A percentile compares a stretch with the other conserved stretches of the same genome.
These are phyloP conservation scores for Eretmocerus hayati DNA, from an alignment of 2,888 invertebrate genomes.

Conservation along the genomic window DNA sequence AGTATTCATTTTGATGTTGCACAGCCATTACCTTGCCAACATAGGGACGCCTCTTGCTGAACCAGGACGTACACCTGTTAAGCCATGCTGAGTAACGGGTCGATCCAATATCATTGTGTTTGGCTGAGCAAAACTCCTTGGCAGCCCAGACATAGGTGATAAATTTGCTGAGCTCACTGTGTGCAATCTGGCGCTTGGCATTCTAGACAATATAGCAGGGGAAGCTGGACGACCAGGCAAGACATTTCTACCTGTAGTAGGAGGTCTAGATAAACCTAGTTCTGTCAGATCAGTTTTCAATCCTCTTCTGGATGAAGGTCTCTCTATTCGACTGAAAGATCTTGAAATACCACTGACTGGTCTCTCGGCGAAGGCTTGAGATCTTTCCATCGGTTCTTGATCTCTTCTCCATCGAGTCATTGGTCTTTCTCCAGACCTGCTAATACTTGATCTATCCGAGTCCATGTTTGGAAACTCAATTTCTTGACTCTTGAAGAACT, in stretches of 20 bases:
- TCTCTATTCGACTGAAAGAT: conserved; percentile 31
- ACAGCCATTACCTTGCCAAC: conserved; percentile 32
- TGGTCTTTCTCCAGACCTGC: conserved; percentile 28
- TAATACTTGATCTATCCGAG: conserved; percentile 23
- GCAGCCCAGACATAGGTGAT: conserved; percentile 29
- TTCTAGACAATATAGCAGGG: conserved; percentile 28
- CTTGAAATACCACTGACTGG: conserved; percentile 27
- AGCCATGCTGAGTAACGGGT: conserved; percentile 76
- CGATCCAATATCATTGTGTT: conserved; percentile 56
- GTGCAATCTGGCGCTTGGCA: conserved; percentile 28
- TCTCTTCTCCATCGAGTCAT: conserved; percentile 31
- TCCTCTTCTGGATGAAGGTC: conserved; percentile 39
- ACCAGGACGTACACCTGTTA: conserved; percentile 64
- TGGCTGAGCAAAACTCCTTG: conserved; percentile 26
- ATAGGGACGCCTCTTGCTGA: conserved; percentile 50
- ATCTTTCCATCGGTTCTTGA: conserved; percentile 19
- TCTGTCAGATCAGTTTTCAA: conserved; percentile 29
- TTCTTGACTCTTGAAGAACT: too few relatives aligned
- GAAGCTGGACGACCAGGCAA: conserved; percentile 36
- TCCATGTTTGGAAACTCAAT: conserved; percentile 20
- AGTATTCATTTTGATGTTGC: not conserved
- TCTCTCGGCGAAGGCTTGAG: conserved; percentile 24
- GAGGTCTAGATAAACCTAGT: conserved; percentile 24
- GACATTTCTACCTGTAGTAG: conserved; percentile 31
- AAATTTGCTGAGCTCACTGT: conserved; percentile 25